Percentiles rank a stretch among this genome's conserved stretches.
phyloP scores from a whole-genome alignment of 2,113 vertebrate species.

The Albula goreensis region DNA sequence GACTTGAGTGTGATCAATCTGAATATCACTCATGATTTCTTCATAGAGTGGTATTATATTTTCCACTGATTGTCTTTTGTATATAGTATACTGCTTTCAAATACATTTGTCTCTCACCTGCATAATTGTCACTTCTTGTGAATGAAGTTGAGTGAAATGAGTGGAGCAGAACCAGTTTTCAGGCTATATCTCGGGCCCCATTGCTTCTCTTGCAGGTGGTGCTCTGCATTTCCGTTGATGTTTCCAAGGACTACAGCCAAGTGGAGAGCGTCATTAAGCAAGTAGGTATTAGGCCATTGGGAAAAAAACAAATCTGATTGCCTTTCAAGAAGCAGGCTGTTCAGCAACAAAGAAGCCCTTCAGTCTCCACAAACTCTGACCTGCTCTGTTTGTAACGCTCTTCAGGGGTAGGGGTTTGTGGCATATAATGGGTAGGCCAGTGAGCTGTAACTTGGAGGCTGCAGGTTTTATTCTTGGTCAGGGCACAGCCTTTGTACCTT shows the following conservation, averaged over 20 bases:
- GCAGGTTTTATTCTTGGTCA: too few relatives aligned
- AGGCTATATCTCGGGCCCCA: neutral
- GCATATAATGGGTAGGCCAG: too few relatives aligned
- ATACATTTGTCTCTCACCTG: neutral
- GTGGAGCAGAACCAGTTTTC: neutral
- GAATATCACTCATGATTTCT: neutral
- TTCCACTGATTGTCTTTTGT: neutral
- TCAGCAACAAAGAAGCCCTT: neutral
- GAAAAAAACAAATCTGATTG: neutral
- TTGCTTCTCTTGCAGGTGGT: conserved; percentile 77
- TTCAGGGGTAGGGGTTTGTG: too few relatives aligned
- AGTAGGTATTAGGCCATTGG: conserved; percentile 64
- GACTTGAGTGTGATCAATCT: neutral
- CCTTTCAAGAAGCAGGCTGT: neutral
- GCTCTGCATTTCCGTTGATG: conserved; percentile 92
- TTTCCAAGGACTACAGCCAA: conserved; percentile 89
- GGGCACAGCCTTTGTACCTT: too few relatives aligned
- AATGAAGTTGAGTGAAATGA: neutral
- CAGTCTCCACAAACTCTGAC: neutral
- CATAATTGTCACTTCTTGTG: neutral
- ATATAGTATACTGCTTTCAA: neutral
- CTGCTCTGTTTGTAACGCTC: neutral
- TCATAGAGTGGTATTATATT: neutral
- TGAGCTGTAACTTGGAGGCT: too few relatives aligned
- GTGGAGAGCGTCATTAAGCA: conserved; percentile 96